Percentiles rank a stretch among this genome's conserved stretches.
Evolutionary conservation across 2,113 vertebrate genomes (phyloP).

Genomic region (Fukomys damarensis): DNA sequence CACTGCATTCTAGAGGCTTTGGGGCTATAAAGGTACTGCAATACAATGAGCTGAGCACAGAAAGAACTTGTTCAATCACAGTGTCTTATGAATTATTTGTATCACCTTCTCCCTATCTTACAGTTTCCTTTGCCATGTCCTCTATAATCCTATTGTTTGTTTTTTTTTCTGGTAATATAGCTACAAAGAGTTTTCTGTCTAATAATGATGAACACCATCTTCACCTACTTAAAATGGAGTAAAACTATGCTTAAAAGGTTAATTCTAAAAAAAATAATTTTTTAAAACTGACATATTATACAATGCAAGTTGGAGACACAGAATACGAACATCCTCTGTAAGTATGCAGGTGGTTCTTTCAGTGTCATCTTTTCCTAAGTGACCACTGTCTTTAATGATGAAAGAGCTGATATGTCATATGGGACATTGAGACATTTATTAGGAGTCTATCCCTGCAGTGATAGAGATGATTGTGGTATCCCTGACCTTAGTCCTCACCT

Average conservation of each 20-base stretch:
- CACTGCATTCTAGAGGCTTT: not conserved
- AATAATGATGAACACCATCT: not conserved
- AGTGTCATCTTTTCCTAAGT: not conserved
- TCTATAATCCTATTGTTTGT: not conserved
- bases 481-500: not conserved
- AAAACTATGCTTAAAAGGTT: not conserved
- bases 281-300: not conserved
- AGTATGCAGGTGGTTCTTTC: not conserved
- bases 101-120: not conserved
- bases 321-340: not conserved
- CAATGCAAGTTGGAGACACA: not conserved
- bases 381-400: not conserved
- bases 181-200: not conserved
- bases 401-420: not conserved
- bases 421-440: not conserved
- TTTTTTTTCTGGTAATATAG: not conserved
- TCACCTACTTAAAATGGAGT: not conserved
- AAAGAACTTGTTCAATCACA: not conserved
- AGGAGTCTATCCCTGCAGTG: not conserved
- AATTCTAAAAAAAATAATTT: not conserved
- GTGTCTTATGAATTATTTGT: not conserved
- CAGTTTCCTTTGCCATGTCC: not conserved
- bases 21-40: not conserved
- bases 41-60: not conserved
- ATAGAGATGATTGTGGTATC: not conserved